A percentile compares a stretch with the other conserved stretches of the same genome.
These are phyloP conservation scores for Andricus curvator DNA, from an alignment of 2,888 invertebrate species.

Conservation along the genomic window DNA sequence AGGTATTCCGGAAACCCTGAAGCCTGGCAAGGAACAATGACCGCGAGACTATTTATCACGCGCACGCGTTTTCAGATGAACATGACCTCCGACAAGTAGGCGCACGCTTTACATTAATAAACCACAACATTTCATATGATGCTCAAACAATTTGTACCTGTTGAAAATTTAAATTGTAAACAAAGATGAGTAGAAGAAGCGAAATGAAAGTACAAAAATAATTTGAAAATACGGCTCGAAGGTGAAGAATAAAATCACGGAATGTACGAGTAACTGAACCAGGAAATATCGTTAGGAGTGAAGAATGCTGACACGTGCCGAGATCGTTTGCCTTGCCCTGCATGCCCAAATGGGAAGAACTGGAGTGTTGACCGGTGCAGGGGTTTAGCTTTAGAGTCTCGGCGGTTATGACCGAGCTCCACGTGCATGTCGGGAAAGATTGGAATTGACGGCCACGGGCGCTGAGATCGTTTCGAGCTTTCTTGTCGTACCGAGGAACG, in stretches of 20 bases:
- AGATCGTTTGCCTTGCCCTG: conserved; percentile 5
- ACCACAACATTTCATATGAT: background rate
- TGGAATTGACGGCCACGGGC: conserved; percentile 9
- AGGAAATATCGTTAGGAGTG: conserved; percentile 24
- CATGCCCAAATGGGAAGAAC: background rate
- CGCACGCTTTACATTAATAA: conserved; percentile 21
- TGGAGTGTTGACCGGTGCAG: conserved; percentile 6
- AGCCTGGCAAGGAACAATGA: conserved; percentile 33
- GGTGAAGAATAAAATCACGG: conserved; percentile 1
- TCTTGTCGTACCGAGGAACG: background rate
- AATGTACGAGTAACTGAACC: conserved; percentile 19
- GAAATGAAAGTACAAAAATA: background rate
- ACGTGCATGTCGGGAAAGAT: conserved; percentile 13
- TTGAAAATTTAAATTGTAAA: background rate
- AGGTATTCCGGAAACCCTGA: conserved; percentile 33
- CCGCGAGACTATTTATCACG: conserved; percentile 37
- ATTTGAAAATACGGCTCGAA: background rate
- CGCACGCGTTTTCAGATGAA: conserved; percentile 33
- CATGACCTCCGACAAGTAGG: conserved; percentile 39
- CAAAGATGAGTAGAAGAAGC: background rate
- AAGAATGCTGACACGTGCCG: conserved; percentile 27
- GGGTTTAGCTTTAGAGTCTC: conserved; percentile 1
- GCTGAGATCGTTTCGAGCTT: background rate
- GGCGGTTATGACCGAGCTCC: conserved; percentile 10
- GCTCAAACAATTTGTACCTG: background rate